These are phyloP conservation scores for Syrista parreyssii DNA, from an alignment of 2,888 invertebrate species.

Conservation along the genomic window DNA sequence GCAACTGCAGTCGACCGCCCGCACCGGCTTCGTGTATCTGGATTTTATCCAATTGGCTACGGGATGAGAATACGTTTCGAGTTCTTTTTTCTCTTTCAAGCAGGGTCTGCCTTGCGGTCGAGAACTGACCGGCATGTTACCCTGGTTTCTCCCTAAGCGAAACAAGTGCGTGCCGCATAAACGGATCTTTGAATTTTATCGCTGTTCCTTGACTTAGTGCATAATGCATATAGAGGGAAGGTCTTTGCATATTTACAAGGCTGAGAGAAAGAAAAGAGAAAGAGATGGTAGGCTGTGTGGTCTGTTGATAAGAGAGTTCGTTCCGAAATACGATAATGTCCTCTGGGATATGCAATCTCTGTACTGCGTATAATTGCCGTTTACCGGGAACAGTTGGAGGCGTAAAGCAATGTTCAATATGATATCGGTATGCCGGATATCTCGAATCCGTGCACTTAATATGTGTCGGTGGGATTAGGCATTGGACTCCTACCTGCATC, in stretches of 20 bases:
- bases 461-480: conserved; percentile 57
- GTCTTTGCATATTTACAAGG: not conserved
- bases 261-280: not conserved
- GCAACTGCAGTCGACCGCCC: not conserved
- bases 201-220: not conserved
- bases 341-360: not conserved
- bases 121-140: not conserved
- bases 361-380: not conserved
- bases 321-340: not conserved
- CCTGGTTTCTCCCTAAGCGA: not conserved
- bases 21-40: not conserved
- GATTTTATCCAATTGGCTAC: not conserved
- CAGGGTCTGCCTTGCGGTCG: not conserved
- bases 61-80: not conserved
- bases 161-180: not conserved
- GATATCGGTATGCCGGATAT: conserved; percentile 37
- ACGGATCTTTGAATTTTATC: not conserved
- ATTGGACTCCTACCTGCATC: conserved; percentile 24
- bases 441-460: conserved; percentile 58
- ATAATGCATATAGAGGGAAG: not conserved
- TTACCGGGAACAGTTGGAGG: not conserved
- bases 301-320: not conserved
- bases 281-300: not conserved
- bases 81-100: not conserved
- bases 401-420: conserved; percentile 1